Percentiles rank a stretch among this genome's conserved stretches.
These are phyloP conservation scores for Thermophis baileyi DNA, from an alignment of 2,113 vertebrate species.

Conservation along the genomic window DNA sequence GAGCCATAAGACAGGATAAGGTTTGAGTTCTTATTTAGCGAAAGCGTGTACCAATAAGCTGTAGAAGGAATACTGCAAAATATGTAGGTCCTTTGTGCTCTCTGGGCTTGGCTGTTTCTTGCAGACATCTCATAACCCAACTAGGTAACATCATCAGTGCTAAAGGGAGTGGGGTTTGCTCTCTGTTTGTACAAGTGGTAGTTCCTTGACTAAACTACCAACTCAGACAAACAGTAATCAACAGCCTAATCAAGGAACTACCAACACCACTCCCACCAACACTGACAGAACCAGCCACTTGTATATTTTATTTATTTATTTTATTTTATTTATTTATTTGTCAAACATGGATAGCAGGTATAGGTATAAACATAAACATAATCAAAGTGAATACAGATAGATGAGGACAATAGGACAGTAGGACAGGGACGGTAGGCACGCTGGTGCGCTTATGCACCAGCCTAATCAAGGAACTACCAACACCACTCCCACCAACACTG, in stretches of 20 bases:
- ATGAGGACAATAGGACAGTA: too few relatives aligned
- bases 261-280: neutral
- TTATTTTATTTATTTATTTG: too few relatives aligned
- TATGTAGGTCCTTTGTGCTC: neutral
- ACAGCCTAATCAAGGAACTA: neutral
- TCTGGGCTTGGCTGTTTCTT: neutral
- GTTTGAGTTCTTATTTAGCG: neutral
- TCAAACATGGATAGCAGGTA: too few relatives aligned
- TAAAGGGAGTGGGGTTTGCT: neutral
- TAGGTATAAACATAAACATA: too few relatives aligned
- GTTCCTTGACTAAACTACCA: neutral
- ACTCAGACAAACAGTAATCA: neutral
- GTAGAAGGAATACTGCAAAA: neutral
- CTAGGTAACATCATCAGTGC: neutral
- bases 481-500: neutral
- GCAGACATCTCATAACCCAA: neutral
- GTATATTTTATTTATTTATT: too few relatives aligned
- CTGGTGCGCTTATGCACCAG: too few relatives aligned
- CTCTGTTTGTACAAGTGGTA: neutral
- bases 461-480: neutral
- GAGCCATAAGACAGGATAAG: neutral
- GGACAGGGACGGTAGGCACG: too few relatives aligned
- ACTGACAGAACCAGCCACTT: neutral
- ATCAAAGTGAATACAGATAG: too few relatives aligned
- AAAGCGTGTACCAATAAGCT: neutral